Evolutionary conservation across 1,140 invertebrate genomes (phyloP).

Genomic region (Lordiphosa collinella): DNA sequence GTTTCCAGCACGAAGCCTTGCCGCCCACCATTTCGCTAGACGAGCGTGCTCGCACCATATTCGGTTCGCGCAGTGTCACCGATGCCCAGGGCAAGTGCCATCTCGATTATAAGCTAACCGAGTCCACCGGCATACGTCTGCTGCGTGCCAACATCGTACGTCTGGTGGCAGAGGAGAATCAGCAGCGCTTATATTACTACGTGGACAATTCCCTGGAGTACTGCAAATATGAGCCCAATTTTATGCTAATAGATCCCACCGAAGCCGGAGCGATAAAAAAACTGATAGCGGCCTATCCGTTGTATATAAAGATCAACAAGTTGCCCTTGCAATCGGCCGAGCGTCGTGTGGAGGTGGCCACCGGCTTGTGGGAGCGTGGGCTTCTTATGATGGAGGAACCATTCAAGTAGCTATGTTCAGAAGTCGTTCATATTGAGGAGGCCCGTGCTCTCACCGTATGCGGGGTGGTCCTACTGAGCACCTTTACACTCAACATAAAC

Average conservation of each 20-base stretch:
- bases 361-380: conserved; percentile 86
- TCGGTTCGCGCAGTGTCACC: conserved; percentile 86
- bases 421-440: too few species aligned
- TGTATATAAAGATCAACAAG: conserved; percentile 86
- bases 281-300: conserved; percentile 88
- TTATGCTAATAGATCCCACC: too few species aligned
- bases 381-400: conserved; percentile 84
- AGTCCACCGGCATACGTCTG: conserved; percentile 86
- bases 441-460: too few species aligned
- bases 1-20: conserved; percentile 91
- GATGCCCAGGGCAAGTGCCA: conserved; percentile 83
- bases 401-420: conserved; percentile 78
- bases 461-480: too few species aligned
- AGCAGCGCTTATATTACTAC: conserved; percentile 87
- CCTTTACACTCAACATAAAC: too few species aligned
- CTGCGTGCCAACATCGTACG: conserved; percentile 86
- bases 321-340: conserved; percentile 84
- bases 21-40: conserved; percentile 87
- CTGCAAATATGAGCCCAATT: too few species aligned
- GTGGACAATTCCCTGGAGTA: conserved; percentile 87
- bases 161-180: conserved; percentile 84
- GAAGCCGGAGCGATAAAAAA: conserved; percentile 86
- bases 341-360: conserved; percentile 83
- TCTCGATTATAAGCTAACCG: conserved; percentile 84
- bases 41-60: conserved; percentile 85